phyloP scores from a whole-genome alignment of 2,797 vertebrate genomes.

The Glyptemys insculpta region DNA sequence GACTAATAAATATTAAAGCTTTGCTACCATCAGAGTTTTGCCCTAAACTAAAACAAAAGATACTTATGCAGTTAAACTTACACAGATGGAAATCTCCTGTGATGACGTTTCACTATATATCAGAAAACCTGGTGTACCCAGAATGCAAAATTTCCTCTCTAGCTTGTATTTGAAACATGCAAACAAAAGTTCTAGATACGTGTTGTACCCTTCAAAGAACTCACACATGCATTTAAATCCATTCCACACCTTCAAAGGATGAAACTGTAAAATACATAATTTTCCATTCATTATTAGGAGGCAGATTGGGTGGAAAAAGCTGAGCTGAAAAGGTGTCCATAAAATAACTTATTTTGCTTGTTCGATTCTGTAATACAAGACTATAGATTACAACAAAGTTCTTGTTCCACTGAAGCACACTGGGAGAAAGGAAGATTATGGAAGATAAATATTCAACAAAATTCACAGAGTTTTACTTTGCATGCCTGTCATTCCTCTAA shows the following conservation, averaged over 20 bases:
- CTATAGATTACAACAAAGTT: neutral
- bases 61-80: neutral
- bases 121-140: neutral
- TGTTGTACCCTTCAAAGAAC: neutral
- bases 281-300: neutral
- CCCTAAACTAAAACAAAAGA: neutral
- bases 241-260: neutral
- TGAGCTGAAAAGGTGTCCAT: neutral
- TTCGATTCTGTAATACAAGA: conserved; percentile 22
- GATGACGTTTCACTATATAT: neutral
- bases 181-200: neutral
- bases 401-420: neutral
- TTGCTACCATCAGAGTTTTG: neutral
- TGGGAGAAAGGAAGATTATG: neutral
- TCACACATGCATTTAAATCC: neutral
- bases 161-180: neutral
- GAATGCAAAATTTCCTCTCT: neutral
- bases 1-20: neutral
- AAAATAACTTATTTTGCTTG: neutral
- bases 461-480: neutral
- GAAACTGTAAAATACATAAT: conserved; percentile 1
- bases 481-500: neutral
- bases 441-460: neutral
- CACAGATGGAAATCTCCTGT: neutral
- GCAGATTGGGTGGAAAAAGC: neutral